These are phyloP conservation scores for Cyanocitta stelleri DNA, from an alignment of 2,113 vertebrate species.

Conservation along the genomic window DNA sequence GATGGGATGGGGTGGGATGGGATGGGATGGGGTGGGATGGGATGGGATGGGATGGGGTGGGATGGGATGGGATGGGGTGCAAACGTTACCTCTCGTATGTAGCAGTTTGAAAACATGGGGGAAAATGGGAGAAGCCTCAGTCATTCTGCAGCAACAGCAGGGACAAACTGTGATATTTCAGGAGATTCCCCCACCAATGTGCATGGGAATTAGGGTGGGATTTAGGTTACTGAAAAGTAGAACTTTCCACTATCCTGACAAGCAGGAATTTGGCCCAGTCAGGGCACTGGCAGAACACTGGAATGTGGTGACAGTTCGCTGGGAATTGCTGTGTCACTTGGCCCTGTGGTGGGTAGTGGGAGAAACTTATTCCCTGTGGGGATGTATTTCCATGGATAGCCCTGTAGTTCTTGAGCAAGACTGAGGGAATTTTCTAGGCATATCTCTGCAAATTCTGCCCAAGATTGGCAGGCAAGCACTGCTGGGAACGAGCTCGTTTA, in stretches of 20 bases:
- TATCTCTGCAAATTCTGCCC: background rate
- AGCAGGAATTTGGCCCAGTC: background rate
- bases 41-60: background rate
- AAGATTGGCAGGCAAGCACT: accelerated
- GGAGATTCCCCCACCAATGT: background rate
- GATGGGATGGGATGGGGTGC: no score
- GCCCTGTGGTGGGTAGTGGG: background rate
- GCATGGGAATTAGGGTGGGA: accelerated
- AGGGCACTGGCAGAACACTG: background rate
- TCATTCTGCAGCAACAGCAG: background rate
- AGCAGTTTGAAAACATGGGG: accelerated
- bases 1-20: background rate
- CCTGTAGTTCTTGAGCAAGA: background rate
- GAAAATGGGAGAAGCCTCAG: background rate
- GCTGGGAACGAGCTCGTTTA: background rate
- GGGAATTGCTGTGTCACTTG: background rate
- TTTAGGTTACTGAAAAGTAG: background rate
- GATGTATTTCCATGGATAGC: background rate
- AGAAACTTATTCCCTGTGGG: background rate
- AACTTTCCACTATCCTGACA: background rate
- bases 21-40: background rate
- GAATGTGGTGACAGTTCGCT: accelerated
- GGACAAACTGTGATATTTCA: accelerated
- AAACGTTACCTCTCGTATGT: accelerated
- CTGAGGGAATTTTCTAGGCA: background rate